Evolutionary conservation across 2,888 invertebrate genomes (phyloP).

Genomic region (Pecten maximus): DNA sequence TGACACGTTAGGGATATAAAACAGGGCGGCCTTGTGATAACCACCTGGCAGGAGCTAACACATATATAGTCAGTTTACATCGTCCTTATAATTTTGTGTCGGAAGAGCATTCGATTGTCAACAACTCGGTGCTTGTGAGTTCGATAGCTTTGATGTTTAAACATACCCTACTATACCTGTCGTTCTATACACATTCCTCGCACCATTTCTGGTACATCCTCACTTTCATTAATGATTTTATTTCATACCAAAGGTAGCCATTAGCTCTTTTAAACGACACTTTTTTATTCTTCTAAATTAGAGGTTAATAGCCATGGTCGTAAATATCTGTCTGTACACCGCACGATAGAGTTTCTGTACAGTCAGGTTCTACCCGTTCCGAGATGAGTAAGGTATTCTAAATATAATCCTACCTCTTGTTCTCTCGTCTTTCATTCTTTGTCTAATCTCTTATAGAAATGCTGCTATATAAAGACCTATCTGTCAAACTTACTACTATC

Average conservation of each 20-base stretch:
- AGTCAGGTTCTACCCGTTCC: not conserved
- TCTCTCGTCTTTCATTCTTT: not conserved
- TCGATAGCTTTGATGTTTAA: not conserved
- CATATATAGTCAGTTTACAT: not conserved
- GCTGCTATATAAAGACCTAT: not conserved
- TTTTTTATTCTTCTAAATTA: not conserved
- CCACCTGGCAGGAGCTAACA: too few species aligned
- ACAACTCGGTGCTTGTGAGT: not conserved
- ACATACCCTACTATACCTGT: not conserved
- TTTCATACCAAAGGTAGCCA: not conserved
- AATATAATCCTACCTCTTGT: not conserved
- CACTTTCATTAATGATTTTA: not conserved
- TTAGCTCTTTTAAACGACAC: not conserved
- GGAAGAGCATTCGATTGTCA: not conserved
- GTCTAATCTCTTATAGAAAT: not conserved
- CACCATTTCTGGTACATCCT: not conserved
- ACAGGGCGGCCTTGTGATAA: not conserved
- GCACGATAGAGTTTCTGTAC: not conserved
- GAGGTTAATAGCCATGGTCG: not conserved
- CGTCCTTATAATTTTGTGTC: not conserved
- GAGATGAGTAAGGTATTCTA: not conserved
- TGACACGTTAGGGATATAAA: not conserved
- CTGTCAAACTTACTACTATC: not conserved
- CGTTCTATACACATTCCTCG: not conserved
- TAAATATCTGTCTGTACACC: not conserved